A percentile compares a stretch with the other conserved stretches of the same genome.
These are phyloP conservation scores for Pterois miles DNA, from an alignment of 2,797 vertebrate species.

Conservation along the genomic window DNA sequence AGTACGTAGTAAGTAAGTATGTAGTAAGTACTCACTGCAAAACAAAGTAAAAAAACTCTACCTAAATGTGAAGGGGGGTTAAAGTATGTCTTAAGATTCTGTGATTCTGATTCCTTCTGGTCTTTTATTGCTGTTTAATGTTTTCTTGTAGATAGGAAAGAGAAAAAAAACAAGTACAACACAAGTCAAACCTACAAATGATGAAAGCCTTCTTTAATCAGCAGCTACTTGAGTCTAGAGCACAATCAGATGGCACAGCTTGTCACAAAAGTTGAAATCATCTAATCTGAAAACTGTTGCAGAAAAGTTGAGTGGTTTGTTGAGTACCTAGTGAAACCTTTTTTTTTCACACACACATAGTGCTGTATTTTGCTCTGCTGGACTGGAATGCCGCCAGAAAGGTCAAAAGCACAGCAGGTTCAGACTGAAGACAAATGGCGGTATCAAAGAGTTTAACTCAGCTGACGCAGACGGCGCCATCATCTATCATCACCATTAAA, in stretches of 20 bases:
- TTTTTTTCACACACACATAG: not conserved
- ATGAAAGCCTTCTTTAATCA: conserved; percentile 13
- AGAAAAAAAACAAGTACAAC: not conserved
- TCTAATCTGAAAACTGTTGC: conserved; percentile 1
- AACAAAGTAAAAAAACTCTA: not conserved
- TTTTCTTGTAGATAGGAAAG: not conserved
- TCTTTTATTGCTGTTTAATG: not conserved
- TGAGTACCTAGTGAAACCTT: not conserved
- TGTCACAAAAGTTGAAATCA: conserved; percentile 16
- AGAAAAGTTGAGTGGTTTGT: not conserved
- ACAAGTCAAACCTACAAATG: not conserved
- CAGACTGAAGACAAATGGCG: conserved; percentile 50
- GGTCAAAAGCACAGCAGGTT: conserved; percentile 36
- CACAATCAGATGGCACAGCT: not conserved
- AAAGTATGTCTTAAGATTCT: not conserved
- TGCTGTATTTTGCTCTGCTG: conserved; percentile 4
- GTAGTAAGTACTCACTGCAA: not conserved
- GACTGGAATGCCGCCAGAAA: conserved; percentile 35
- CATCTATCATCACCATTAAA: conserved; percentile 46
- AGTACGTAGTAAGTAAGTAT: too few species aligned
- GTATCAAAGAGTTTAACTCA: conserved; percentile 51
- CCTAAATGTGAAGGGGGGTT: not conserved
- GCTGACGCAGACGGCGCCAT: conserved; percentile 23
- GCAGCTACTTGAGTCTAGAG: conserved; percentile 8
- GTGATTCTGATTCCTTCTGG: not conserved